Evolutionary conservation across 2,113 vertebrate genomes (phyloP).

Genomic region (Clarias gariepinus): DNA sequence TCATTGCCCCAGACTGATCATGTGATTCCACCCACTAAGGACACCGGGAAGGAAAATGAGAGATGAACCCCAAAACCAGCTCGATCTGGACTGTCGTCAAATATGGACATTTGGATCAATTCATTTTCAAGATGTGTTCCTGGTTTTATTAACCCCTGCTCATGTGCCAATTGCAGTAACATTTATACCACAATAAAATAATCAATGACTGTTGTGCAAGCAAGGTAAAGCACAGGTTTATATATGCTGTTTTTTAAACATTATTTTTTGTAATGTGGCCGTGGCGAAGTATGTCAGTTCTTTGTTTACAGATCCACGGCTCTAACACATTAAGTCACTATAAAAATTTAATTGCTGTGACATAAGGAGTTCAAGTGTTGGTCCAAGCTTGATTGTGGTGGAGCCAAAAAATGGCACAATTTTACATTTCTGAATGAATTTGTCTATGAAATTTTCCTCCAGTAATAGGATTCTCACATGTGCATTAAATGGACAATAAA

Average conservation of each 20-base stretch:
- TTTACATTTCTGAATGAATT: background rate
- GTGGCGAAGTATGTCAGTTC: background rate
- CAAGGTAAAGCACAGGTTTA: background rate
- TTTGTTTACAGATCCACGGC: background rate
- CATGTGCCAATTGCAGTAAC: background rate
- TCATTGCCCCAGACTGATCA: slow-evolving; percentile 47
- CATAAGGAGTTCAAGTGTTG: background rate
- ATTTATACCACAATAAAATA: background rate
- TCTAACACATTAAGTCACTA: background rate
- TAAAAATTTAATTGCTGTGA: background rate
- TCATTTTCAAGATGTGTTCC: background rate
- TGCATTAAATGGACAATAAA: background rate
- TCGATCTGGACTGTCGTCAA: background rate
- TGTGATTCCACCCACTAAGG: slow-evolving; percentile 66
- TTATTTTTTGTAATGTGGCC: background rate
- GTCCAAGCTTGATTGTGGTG: background rate
- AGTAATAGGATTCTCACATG: background rate
- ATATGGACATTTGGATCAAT: background rate
- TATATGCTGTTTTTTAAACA: background rate
- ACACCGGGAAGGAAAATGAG: slow-evolving; percentile 35
- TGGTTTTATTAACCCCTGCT: background rate
- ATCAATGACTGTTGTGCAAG: background rate
- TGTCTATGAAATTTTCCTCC: background rate
- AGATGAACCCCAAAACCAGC: background rate
- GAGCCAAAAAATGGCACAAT: too few relatives aligned